phyloP scores from a whole-genome alignment of 2,888 invertebrate genomes.

The Conomelus anceps region DNA sequence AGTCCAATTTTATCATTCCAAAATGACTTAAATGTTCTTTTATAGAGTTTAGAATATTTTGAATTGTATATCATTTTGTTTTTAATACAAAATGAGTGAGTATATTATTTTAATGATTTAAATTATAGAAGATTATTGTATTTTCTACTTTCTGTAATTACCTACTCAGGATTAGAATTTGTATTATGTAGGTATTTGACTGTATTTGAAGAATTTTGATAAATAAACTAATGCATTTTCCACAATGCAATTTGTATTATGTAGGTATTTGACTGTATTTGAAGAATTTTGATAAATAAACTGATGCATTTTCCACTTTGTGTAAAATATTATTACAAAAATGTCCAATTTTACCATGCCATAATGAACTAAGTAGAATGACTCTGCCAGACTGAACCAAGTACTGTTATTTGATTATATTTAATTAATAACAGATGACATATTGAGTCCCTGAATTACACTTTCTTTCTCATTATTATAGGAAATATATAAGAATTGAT shows the following conservation, averaged over 20 bases:
- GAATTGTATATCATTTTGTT: too few species aligned
- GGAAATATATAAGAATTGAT: background rate
- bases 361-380: background rate
- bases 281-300: background rate
- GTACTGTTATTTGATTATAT: background rate
- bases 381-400: background rate
- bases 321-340: background rate
- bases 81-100: too few species aligned
- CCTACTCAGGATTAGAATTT: background rate
- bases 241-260: too few species aligned
- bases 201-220: too few species aligned
- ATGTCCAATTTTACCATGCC: background rate
- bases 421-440: background rate
- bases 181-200: too few species aligned
- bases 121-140: background rate
- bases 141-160: background rate
- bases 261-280: background rate
- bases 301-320: background rate
- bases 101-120: background rate
- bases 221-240: too few species aligned
- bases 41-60: too few species aligned
- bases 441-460: background rate
- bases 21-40: too few species aligned
- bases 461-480: background rate
- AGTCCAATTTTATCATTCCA: too few species aligned